phyloP scores from a whole-genome alignment of 2,888 invertebrate species.

The Pterostichus niger region DNA sequence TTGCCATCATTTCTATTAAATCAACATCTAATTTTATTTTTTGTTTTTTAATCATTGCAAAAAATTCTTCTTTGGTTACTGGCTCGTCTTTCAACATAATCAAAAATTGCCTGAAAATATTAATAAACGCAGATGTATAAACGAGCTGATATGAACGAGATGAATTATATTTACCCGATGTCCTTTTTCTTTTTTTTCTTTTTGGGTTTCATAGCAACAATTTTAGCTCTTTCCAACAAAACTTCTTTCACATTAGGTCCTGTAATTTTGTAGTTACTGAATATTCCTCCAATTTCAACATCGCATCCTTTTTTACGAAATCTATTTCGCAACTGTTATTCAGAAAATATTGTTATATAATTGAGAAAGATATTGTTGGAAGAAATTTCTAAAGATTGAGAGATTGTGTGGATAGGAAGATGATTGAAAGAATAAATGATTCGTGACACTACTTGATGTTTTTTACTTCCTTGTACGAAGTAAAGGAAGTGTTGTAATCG shows the following conservation, averaged over 20 bases:
- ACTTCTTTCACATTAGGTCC: constrained; percentile 77
- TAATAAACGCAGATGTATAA: no score
- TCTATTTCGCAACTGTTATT: constrained; percentile 69
- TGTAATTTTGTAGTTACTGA: constrained; percentile 77
- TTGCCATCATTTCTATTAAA: constrained; percentile 73
- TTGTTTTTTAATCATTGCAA: constrained; percentile 71
- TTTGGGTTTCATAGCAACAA: constrained; percentile 77
- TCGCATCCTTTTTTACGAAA: constrained; percentile 71
- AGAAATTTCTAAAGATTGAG: no score
- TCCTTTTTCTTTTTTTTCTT: constrained; percentile 75
- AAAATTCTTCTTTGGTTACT: constrained; percentile 73
- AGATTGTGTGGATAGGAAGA: no score
- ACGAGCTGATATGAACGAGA: no score
- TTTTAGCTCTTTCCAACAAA: constrained; percentile 77
- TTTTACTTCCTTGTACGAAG: no score
- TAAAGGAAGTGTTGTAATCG: no score
- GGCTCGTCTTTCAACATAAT: constrained; percentile 73
- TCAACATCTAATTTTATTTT: constrained; percentile 74
- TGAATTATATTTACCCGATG: constrained; percentile 75
- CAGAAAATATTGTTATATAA: no score
- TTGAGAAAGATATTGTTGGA: no score
- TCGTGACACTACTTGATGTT: no score
- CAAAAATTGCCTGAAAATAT: constrained; percentile 75
- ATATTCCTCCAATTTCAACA: constrained; percentile 76
- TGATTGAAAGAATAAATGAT: no score